Evolutionary conservation across 1,140 invertebrate genomes (phyloP).

Genomic region (Glossosoma conforme): DNA sequence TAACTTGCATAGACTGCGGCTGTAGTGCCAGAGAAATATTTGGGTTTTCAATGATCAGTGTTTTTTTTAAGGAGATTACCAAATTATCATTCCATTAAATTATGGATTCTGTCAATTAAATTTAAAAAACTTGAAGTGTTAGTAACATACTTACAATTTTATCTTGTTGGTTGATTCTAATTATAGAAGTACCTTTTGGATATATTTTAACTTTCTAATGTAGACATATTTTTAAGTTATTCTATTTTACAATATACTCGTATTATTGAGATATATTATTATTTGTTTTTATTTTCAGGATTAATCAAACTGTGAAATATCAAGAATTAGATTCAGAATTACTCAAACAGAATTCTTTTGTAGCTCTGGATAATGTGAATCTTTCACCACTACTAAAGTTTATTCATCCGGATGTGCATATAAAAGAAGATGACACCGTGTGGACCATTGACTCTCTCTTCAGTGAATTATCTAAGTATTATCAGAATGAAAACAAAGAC

Average conservation of each 20-base stretch:
- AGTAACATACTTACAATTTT: background rate
- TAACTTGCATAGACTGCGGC: no score
- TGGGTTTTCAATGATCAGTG: no score
- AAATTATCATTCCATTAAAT: no score
- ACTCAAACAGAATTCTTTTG: conserved; percentile 23
- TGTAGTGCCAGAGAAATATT: no score
- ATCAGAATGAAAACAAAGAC: conserved; percentile 17
- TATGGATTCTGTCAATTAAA: no score
- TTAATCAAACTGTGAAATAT: conserved; percentile 22
- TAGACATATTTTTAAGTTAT: background rate
- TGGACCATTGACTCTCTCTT: conserved; percentile 29
- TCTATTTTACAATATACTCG: background rate
- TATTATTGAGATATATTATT: background rate
- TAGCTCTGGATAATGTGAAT: conserved; percentile 22
- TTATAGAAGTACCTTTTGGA: background rate
- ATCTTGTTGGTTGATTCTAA: background rate
- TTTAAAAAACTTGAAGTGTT: no score
- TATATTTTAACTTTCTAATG: background rate
- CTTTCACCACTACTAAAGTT: conserved; percentile 23
- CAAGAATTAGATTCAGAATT: conserved; percentile 29
- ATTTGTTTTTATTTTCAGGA: conserved; percentile 12
- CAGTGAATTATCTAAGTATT: conserved; percentile 24
- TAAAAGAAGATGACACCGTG: conserved; percentile 21
- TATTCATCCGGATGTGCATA: conserved; percentile 24
- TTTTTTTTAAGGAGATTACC: no score